Conservation (phyloP, 1,140 invertebrate species). For the Hyphantria cunea region DNA sequence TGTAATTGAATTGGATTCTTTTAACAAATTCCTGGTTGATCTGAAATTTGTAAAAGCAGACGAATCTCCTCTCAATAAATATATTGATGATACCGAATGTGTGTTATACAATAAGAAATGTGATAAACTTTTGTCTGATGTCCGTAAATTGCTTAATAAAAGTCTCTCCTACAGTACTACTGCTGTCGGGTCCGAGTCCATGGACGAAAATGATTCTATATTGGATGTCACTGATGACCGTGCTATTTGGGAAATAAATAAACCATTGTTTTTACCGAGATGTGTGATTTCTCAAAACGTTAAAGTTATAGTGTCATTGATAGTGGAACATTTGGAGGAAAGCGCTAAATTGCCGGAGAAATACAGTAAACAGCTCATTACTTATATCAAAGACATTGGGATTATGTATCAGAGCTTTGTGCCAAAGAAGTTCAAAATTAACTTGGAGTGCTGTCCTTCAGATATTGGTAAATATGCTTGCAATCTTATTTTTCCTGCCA, state of each 20-base stretch:
- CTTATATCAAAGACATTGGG: conserved; percentile 71
- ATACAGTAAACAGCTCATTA: conserved; percentile 58
- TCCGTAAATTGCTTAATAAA: conserved; percentile 57
- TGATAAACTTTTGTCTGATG: conserved; percentile 67
- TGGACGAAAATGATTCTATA: conserved; percentile 56
- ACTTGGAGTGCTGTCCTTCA: conserved; percentile 66
- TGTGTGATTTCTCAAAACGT: conserved; percentile 73
- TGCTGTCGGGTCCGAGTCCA: conserved; percentile 44
- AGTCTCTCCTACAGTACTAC: conserved; percentile 64
- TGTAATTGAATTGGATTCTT: conserved; percentile 67
- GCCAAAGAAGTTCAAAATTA: conserved; percentile 69
- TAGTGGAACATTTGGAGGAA: conserved; percentile 70
- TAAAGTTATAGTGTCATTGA: conserved; percentile 63
- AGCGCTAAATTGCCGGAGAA: conserved; percentile 64
- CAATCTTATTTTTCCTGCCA: not conserved
- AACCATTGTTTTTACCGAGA: conserved; percentile 66
- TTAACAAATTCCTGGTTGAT: conserved; percentile 74
- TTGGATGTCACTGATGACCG: conserved; percentile 54
- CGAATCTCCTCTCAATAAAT: conserved; percentile 68
- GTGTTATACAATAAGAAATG: conserved; percentile 74
- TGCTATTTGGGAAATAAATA: conserved; percentile 55
- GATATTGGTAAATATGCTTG: conserved; percentile 67
- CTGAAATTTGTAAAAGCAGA: conserved; percentile 67
- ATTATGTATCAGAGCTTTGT: conserved; percentile 74
- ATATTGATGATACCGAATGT: conserved; percentile 67